Base-by-base conservation (phyloP, 2,113 vertebrate genomes). In the Mohoua ochrocephala region DNA sequence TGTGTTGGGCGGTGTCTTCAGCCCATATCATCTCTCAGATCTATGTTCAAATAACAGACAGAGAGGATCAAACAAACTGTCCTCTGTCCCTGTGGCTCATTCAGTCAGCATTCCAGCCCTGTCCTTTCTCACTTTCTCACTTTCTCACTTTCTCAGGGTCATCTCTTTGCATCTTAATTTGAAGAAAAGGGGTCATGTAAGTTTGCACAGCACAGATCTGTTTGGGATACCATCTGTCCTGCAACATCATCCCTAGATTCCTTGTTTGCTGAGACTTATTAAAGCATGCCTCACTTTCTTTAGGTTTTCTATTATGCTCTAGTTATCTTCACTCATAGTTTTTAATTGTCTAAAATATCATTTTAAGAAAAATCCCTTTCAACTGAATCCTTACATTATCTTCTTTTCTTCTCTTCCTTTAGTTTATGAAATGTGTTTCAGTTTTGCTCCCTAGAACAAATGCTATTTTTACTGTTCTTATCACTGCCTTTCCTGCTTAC, bases 91-190 rank as follows among this genome's bases (percentile, higher is more conserved):
- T 52, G 27, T 59, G 65, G 71, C 81, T 68, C 2, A 0, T 64
- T 64, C 68, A 90, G 54, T 23, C 75, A 81, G 59, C 87, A 89
- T 96, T 94, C 92, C 95, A 86, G 44, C 53, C 31, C 22, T 50
- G 64, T 71, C 75, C 61, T 92, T 91, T 92, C 65, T 74, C 63
- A 56, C 68, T 81, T 64, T 41, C 49, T 83, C 89, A 49, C 85
- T 92, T 93, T 80, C 67, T 89, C 54, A 60, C 92, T 95, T 96
- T 94, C 61, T 84, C 89, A 78, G 79, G 83, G 85, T 94, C 85
- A 77, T 84, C 52, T 91, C 42, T 52, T 84, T 82, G 84, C 65
- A 81, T 84, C 73, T 71, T 81, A 56, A 41, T 77, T 70, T 70
- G 47, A 87, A 81, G 65, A 81, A 93, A 87, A 71, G 49, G 19